Conservation (phyloP, 1,140 invertebrate genomes). For the Aradophagus sp. region DNA sequence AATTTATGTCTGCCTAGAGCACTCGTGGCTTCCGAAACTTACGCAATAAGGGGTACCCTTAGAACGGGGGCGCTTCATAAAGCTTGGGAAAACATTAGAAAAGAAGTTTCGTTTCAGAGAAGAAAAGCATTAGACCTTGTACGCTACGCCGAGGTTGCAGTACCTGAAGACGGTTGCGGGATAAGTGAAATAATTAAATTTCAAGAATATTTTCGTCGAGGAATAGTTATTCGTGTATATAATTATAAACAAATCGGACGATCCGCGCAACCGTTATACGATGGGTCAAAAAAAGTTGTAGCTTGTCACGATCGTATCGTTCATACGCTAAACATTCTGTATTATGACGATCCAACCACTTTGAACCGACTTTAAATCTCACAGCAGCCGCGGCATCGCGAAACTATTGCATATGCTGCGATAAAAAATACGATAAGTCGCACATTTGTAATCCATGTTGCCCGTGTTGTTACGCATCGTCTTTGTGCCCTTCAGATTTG, state of each 20-base stretch:
- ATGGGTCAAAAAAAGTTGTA: neutral
- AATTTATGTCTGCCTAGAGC: neutral
- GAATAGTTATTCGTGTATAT: slow-evolving; percentile 6
- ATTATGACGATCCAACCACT: slow-evolving; percentile 7
- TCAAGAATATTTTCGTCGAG: neutral
- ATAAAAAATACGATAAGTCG: neutral
- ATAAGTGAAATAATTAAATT: neutral
- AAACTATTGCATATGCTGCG: slow-evolving; percentile 5
- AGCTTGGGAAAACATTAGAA: neutral
- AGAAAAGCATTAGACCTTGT: neutral
- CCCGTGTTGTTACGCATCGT: neutral
- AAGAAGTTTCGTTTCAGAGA: neutral
- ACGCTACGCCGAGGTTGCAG: neutral
- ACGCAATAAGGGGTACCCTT: neutral
- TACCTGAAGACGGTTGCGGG: neutral
- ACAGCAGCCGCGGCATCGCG: neutral
- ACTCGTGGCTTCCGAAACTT: neutral
- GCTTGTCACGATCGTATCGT: neutral
- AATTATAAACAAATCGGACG: slow-evolving; percentile 1
- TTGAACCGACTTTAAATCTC: slow-evolving; percentile 15
- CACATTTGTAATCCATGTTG: slow-evolving; percentile 9
- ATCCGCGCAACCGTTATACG: slow-evolving; percentile 5
- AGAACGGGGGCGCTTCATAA: neutral
- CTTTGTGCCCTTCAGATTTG: neutral
- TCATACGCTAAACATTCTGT: slow-evolving; percentile 13